A percentile compares a stretch with the other conserved stretches of the same genome.
Evolutionary conservation across 1,140 invertebrate genomes (phyloP).

Genomic region (Dolichoris vasculosae): DNA sequence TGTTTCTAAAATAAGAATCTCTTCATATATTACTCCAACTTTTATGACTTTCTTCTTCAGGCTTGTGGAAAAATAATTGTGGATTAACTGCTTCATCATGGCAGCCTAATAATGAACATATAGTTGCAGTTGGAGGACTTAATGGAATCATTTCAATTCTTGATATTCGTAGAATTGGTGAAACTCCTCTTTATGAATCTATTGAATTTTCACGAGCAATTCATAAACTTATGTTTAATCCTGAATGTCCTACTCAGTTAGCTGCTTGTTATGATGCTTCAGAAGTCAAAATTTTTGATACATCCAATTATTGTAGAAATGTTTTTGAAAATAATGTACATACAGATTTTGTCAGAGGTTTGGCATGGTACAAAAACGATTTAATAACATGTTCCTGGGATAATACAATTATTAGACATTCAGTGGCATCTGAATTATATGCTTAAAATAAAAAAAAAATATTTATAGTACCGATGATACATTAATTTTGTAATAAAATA

Average conservation of each 20-base stretch:
- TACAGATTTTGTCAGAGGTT: conserved; percentile 66
- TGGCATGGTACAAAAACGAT: conserved; percentile 66
- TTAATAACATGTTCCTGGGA: conserved; percentile 71
- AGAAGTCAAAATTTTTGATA: conserved; percentile 64
- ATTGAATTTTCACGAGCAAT: conserved; percentile 57
- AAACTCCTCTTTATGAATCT: conserved; percentile 52
- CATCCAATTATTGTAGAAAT: conserved; percentile 51
- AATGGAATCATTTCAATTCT: conserved; percentile 62
- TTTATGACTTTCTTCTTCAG: conserved; percentile 60
- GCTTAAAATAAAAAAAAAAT: conserved; percentile 7
- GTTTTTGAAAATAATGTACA: conserved; percentile 63
- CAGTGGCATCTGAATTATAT: conserved; percentile 34
- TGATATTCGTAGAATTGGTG: conserved; percentile 62
- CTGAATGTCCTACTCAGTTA: conserved; percentile 55
- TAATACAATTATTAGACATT: conserved; percentile 62
- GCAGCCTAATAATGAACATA: conserved; percentile 60
- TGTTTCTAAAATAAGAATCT: too few relatives aligned
- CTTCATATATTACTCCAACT: too few relatives aligned
- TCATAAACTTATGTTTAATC: conserved; percentile 65
- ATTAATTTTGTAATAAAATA: conserved; percentile 34
- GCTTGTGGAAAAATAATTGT: conserved; percentile 57
- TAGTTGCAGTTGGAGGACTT: conserved; percentile 63
- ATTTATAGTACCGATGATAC: conserved; percentile 7
- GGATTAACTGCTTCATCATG: conserved; percentile 63
- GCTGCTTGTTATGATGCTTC: conserved; percentile 66